Evolutionary conservation across 2,888 invertebrate genomes (phyloP).

Genomic region (Cataglyphis albicans): DNA sequence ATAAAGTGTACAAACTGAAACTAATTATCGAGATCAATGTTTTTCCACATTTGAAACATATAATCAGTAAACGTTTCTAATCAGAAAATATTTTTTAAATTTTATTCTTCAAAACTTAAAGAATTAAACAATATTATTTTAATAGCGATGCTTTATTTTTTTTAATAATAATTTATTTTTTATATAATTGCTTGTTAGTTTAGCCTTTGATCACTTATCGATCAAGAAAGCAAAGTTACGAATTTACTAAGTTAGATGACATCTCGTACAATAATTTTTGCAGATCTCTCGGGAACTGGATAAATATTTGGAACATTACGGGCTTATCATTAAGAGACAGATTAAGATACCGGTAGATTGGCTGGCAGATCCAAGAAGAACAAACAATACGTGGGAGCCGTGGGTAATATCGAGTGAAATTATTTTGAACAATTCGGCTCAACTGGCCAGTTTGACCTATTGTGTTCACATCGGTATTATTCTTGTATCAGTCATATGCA

Average conservation of each 20-base stretch:
- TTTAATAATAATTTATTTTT: not conserved
- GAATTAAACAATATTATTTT: not conserved
- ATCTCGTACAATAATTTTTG: conserved; percentile 7
- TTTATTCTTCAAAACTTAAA: not conserved
- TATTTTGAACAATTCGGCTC: conserved; percentile 71
- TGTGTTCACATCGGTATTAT: conserved; percentile 71
- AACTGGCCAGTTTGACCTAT: conserved; percentile 73
- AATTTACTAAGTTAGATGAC: too few relatives aligned
- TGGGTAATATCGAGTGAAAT: conserved; percentile 86
- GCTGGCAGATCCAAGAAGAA: conserved; percentile 90
- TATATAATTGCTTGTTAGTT: not conserved
- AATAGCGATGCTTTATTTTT: not conserved
- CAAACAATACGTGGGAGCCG: conserved; percentile 91
- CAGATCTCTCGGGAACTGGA: conserved; percentile 80
- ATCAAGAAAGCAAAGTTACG: not conserved
- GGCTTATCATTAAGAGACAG: conserved; percentile 76
- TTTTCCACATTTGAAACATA: not conserved
- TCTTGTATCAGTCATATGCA: conserved; percentile 36
- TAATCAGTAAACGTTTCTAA: not conserved
- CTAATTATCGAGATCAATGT: not conserved
- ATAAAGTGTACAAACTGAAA: not conserved
- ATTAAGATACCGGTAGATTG: conserved; percentile 77
- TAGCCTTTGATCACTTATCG: not conserved
- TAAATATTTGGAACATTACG: conserved; percentile 77
- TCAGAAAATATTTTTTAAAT: not conserved